Conservation (phyloP, 2,888 invertebrate genomes). For the Stenodera caucasica region DNA sequence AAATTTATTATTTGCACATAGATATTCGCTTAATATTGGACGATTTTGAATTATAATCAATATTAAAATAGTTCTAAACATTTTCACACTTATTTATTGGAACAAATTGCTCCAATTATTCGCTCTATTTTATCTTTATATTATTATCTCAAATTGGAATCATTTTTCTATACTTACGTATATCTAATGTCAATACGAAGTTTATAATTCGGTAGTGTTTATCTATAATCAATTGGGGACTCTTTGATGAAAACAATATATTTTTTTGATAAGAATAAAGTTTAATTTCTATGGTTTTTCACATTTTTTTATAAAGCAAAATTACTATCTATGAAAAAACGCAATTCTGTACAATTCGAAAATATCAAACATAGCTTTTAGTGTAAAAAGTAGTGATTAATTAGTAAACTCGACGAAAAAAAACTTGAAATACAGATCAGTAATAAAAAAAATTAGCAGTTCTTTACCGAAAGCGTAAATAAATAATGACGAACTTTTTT, state of each 20-base stretch:
- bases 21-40: neutral
- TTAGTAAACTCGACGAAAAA: no score
- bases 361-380: no score
- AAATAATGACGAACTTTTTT: no score
- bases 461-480: conserved; percentile 8
- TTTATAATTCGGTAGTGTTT: neutral
- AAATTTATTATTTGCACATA: conserved; percentile 28
- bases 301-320: neutral
- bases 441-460: no score
- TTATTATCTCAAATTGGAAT: neutral
- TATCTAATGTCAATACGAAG: neutral
- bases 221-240: neutral
- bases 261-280: neutral
- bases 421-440: no score
- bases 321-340: neutral
- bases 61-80: neutral
- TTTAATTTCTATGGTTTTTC: neutral
- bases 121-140: conserved; percentile 5
- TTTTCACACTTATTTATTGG: neutral
- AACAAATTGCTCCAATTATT: neutral
- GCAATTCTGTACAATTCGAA: neutral
- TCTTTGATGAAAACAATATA: neutral
- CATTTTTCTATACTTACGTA: conserved; percentile 1
- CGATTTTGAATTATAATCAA: neutral
- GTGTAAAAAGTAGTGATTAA: no score